phyloP scores from a whole-genome alignment of 1,140 invertebrate species.

The Cydia fagiglandana region DNA sequence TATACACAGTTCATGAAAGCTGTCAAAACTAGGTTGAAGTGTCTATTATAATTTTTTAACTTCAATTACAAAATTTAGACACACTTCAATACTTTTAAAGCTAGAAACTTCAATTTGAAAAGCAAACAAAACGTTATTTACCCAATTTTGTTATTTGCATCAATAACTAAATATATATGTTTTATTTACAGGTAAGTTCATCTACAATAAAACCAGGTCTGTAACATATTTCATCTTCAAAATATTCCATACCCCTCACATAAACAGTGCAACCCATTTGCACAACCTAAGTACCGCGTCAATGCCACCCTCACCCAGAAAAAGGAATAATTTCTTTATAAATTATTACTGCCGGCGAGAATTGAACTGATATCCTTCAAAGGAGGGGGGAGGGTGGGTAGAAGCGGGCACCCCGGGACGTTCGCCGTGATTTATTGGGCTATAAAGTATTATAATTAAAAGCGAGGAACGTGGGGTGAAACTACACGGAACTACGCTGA shows the following conservation, averaged over 20 bases:
- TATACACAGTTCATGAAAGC: no score
- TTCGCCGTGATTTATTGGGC: constrained; percentile 77
- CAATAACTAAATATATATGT: background rate
- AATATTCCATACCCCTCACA: background rate
- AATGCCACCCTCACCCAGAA: constrained; percentile 39
- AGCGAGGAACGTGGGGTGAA: constrained; percentile 71
- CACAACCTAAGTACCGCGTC: constrained; percentile 15
- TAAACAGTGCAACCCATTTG: constrained; percentile 19
- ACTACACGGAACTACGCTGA: constrained; percentile 60
- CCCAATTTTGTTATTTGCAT: no score
- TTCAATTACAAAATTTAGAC: no score
- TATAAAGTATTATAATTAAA: constrained; percentile 81
- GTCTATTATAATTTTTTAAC: no score
- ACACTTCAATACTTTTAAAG: no score
- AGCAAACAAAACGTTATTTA: no score
- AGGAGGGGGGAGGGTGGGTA: constrained; percentile 48
- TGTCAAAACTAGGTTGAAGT: no score
- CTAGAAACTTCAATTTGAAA: no score
- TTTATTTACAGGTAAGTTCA: background rate
- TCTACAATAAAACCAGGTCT: background rate
- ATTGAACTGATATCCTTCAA: constrained; percentile 76
- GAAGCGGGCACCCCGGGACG: constrained; percentile 51
- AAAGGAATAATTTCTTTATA: constrained; percentile 73
- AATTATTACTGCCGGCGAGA: constrained; percentile 67
- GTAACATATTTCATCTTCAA: background rate